Percentiles rank a stretch among this genome's conserved stretches.
These are phyloP conservation scores for Maccullochella peelii DNA, from an alignment of 2,113 vertebrate genomes.

Conservation along the genomic window DNA sequence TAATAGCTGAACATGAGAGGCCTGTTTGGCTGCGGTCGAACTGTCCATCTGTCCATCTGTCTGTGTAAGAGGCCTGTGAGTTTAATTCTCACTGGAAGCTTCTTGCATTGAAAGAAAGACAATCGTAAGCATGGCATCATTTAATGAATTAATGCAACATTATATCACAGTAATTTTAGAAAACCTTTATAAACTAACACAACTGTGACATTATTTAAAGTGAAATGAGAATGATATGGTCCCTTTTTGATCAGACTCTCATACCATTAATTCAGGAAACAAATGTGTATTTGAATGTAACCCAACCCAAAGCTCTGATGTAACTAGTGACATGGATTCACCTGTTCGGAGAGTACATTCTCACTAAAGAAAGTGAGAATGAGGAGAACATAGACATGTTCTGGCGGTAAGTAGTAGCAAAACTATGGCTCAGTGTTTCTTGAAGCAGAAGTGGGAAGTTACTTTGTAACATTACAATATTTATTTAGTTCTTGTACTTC, in stretches of 20 bases:
- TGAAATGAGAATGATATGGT: no score
- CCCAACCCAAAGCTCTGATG: neutral
- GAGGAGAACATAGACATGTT: neutral
- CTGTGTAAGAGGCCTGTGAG: conserved; percentile 8
- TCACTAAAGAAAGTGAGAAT: no score
- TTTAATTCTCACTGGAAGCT: neutral
- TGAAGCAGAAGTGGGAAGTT: conserved; percentile 48
- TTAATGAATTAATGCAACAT: neutral
- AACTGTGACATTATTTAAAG: neutral
- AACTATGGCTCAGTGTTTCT: conserved; percentile 7
- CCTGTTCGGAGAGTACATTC: neutral
- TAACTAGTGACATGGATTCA: neutral
- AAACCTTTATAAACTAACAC: neutral
- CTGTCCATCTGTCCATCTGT: conserved; percentile 28
- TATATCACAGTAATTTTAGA: neutral
- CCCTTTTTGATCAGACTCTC: no score
- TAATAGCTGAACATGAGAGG: conserved; percentile 76
- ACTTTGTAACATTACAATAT: neutral
- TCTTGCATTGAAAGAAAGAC: no score
- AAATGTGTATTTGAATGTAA: neutral
- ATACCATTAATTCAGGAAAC: neutral
- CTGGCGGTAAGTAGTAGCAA: neutral
- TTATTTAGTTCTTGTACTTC: neutral
- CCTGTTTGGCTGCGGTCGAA: conserved; percentile 36
- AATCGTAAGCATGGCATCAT: no score